Evolutionary conservation across 2,888 invertebrate species (phyloP).

Genomic region (Melieria crassipennis): DNA sequence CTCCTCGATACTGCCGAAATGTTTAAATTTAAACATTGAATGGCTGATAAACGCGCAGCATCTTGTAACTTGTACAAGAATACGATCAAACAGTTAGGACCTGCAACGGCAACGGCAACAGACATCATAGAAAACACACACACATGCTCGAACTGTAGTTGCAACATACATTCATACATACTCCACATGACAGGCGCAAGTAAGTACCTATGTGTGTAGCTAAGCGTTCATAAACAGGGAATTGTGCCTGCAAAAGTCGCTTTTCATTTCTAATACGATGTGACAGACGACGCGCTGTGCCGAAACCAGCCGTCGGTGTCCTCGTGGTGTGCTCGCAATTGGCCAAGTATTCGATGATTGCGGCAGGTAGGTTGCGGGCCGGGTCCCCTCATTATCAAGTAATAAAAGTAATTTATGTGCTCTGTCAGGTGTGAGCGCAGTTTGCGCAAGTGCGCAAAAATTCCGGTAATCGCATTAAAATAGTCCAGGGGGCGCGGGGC

Average conservation of each 20-base stretch:
- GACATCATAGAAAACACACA: too few relatives aligned
- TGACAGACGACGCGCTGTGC: background rate
- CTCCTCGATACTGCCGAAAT: slow-evolving; percentile 1
- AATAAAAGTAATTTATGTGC: slow-evolving; percentile 6
- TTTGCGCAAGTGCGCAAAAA: slow-evolving; percentile 4
- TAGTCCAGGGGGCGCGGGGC: background rate
- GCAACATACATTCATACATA: background rate
- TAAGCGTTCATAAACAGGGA: background rate
- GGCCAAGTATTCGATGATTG: background rate
- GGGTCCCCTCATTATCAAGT: background rate
- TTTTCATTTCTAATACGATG: background rate
- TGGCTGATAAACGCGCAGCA: slow-evolving; percentile 5
- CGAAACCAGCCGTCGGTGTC: background rate
- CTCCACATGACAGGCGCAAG: background rate
- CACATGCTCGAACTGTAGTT: too few relatives aligned
- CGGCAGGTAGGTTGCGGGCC: background rate
- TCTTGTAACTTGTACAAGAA: too few relatives aligned
- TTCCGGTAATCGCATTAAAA: slow-evolving; percentile 4
- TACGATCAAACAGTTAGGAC: too few relatives aligned
- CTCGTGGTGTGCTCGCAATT: background rate
- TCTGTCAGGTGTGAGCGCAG: background rate
- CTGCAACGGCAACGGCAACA: too few relatives aligned
- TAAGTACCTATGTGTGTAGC: background rate
- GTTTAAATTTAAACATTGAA: slow-evolving; percentile 16
- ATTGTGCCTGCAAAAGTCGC: background rate